Evolutionary conservation across 2,797 vertebrate species (phyloP).

Genomic region (Calcarius lapponicus): DNA sequence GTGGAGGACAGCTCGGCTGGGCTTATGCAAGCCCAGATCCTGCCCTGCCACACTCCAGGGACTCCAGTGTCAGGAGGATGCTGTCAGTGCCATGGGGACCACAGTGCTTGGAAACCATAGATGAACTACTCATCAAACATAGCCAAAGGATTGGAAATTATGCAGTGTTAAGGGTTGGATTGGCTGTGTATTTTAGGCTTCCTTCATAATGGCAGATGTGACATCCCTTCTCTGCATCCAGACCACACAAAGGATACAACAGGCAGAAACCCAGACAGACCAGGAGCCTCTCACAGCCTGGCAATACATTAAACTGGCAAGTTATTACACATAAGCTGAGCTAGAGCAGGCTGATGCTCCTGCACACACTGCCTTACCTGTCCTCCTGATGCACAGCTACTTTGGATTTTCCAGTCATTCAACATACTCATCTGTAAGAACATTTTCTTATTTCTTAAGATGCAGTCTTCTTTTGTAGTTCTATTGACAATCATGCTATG

Average conservation of each 20-base stretch:
- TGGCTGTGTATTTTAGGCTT: not conserved
- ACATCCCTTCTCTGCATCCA: not conserved
- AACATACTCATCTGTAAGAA: not conserved
- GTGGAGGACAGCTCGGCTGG: not conserved
- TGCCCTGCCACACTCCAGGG: not conserved
- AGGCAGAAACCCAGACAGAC: not conserved
- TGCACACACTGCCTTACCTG: not conserved
- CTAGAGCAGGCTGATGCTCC: not conserved
- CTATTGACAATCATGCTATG: not conserved
- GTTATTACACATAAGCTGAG: not conserved
- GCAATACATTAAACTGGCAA: not conserved
- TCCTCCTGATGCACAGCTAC: not conserved
- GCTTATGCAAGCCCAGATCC: not conserved
- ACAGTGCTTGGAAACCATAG: not conserved
- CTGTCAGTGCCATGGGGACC: not conserved
- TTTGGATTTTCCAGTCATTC: not conserved
- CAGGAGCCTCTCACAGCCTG: not conserved
- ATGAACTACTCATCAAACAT: not conserved
- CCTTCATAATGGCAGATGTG: not conserved
- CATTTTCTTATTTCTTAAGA: not conserved
- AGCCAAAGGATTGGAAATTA: not conserved
- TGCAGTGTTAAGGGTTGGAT: not conserved
- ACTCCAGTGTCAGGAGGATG: not conserved
- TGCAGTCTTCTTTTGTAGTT: not conserved
- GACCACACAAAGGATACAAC: not conserved